Conservation (phyloP, 2,797 vertebrate species). For the Sarcophilus harrisii region DNA sequence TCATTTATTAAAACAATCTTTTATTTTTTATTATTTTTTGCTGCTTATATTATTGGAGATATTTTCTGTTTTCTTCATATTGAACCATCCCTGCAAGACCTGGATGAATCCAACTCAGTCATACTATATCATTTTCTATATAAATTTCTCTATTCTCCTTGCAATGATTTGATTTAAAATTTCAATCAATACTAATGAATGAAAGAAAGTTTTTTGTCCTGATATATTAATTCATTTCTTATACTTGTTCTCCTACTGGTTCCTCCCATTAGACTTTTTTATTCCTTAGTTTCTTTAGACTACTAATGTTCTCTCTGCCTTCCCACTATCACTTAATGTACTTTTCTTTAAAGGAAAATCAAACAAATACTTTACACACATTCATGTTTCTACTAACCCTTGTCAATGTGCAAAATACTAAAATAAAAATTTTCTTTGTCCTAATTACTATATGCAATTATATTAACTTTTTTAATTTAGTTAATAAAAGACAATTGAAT, state of each 20-base stretch:
- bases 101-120: neutral
- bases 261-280: neutral
- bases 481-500: neutral
- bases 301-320: neutral
- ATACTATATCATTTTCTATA: neutral
- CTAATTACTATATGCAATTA: neutral
- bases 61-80: neutral
- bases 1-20: neutral
- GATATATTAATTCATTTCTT: neutral
- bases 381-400: neutral
- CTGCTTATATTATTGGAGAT: neutral
- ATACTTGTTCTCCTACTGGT: neutral
- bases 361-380: neutral
- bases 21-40: neutral
- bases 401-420: neutral
- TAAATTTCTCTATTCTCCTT: neutral
- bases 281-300: neutral
- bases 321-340: neutral
- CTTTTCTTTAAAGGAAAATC: neutral
- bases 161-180: neutral
- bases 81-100: neutral
- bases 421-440: neutral
- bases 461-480: neutral
- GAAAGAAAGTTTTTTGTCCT: neutral
- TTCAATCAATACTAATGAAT: neutral